phyloP scores from a whole-genome alignment of 2,888 invertebrate genomes.

The Cinara cedri region DNA sequence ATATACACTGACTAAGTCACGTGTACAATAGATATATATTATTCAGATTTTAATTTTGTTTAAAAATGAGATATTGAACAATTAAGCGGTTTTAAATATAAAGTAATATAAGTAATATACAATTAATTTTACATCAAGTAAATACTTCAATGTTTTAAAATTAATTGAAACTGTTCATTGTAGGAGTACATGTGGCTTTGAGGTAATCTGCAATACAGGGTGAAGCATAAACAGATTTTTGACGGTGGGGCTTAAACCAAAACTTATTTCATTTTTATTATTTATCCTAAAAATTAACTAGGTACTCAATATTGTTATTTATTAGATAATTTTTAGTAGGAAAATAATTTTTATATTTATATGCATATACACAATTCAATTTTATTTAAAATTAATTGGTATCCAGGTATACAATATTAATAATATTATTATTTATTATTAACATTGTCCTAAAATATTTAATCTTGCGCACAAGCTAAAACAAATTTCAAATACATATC shows the following conservation, averaged over 20 bases:
- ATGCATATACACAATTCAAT: background rate
- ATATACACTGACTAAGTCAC: background rate
- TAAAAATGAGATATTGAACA: slow-evolving; percentile 11
- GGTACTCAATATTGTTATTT: slow-evolving; percentile 24
- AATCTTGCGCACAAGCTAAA: slow-evolving; percentile 27
- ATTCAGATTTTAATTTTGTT: slow-evolving; percentile 12
- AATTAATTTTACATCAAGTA: background rate
- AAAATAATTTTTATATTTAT: slow-evolving; percentile 11
- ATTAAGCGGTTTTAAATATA: slow-evolving; percentile 14
- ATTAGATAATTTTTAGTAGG: background rate
- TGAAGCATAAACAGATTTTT: slow-evolving; percentile 34
- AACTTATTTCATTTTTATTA: slow-evolving; percentile 17
- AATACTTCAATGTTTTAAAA: slow-evolving; percentile 5
- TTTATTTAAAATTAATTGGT: slow-evolving; percentile 10
- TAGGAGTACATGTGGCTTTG: slow-evolving; percentile 1
- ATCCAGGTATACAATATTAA: background rate
- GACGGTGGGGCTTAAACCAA: slow-evolving; percentile 23
- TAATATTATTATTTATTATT: slow-evolving; percentile 9
- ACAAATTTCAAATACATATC: slow-evolving; percentile 49
- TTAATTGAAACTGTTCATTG: background rate
- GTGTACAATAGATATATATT: background rate
- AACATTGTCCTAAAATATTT: background rate
- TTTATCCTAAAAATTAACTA: background rate
- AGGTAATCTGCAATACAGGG: slow-evolving; percentile 45
- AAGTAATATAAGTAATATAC: background rate